A percentile compares a stretch with the other conserved stretches of the same genome.
These are phyloP conservation scores for Oenanthe oenanthe DNA, from an alignment of 2,113 vertebrate genomes.

Conservation along the genomic window DNA sequence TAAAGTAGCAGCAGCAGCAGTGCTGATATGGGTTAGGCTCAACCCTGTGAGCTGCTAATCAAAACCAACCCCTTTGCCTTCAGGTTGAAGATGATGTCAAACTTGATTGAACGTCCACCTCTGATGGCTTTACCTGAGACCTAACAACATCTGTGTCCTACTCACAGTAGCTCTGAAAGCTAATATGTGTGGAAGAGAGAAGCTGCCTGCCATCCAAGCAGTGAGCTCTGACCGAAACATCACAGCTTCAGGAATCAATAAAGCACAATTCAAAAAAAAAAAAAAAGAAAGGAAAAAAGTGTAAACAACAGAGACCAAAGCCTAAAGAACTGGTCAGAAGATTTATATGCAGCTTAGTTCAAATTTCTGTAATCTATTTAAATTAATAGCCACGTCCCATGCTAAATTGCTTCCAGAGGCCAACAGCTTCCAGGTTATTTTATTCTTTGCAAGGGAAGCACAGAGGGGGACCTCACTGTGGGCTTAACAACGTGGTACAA, in stretches of 20 bases:
- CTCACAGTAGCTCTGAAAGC: constrained; percentile 72
- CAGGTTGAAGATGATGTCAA: constrained; percentile 71
- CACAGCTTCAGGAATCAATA: constrained; percentile 59
- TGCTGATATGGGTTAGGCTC: constrained; percentile 53
- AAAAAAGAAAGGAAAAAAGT: not conserved
- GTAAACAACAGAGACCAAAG: constrained; percentile 64
- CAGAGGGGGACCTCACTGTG: not conserved
- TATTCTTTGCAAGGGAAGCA: not conserved
- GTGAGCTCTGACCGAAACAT: not conserved
- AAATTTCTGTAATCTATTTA: constrained; percentile 74
- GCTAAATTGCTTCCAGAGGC: constrained; percentile 71
- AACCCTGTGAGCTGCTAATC: constrained; percentile 68
- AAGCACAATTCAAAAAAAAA: not conserved
- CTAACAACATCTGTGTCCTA: constrained; percentile 62
- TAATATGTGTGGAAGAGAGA: constrained; percentile 43
- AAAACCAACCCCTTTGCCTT: constrained; percentile 73
- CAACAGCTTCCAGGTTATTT: constrained; percentile 49
- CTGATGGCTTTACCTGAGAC: constrained; percentile 67
- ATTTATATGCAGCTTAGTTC: constrained; percentile 69
- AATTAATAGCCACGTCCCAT: constrained; percentile 64
- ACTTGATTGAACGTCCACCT: constrained; percentile 64
- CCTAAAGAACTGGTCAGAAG: constrained; percentile 53
- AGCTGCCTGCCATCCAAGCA: not conserved
- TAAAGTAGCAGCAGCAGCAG: constrained; percentile 69
- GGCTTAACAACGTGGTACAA: not conserved